These are phyloP conservation scores for Cebus imitator DNA, from an alignment of 2,113 vertebrate genomes.

Conservation along the genomic window DNA sequence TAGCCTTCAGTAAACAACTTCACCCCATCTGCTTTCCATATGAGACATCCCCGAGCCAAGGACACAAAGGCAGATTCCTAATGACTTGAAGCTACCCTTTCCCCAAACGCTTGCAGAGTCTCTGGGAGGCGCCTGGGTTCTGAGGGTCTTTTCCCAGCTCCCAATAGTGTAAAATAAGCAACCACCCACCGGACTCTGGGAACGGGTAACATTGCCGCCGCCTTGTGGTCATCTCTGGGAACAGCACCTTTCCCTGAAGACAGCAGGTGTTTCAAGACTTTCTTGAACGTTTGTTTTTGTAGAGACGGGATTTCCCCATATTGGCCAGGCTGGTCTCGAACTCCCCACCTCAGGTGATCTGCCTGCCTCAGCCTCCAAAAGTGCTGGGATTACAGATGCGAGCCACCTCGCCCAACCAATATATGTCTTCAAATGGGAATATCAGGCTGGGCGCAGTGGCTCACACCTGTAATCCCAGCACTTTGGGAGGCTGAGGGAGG, in stretches of 20 bases:
- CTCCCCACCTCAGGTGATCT: too few species aligned
- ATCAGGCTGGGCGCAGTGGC: too few species aligned
- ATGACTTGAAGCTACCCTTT: neutral
- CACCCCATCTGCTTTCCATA: neutral
- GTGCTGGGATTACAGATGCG: too few species aligned
- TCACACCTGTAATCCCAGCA: too few species aligned
- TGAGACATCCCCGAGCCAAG: neutral
- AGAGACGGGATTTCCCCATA: too few species aligned
- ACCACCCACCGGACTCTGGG: neutral
- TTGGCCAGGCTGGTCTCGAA: too few species aligned
- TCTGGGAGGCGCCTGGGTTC: neutral
- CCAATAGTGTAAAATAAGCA: neutral
- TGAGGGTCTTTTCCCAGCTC: neutral
- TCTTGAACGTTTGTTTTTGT: too few species aligned
- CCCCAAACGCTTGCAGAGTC: neutral
- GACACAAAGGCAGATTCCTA: neutral
- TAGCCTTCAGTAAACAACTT: neutral
- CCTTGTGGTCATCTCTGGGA: neutral
- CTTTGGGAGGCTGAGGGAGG: too few species aligned
- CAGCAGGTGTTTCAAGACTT: fast-evolving
- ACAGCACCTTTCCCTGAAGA: neutral
- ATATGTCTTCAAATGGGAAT: too few species aligned
- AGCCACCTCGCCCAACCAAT: too few species aligned
- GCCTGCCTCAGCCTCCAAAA: too few species aligned
- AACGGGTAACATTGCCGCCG: neutral